Evolutionary conservation across 2,797 vertebrate genomes (phyloP).

Genomic region (Eupleurogrammus muticus): DNA sequence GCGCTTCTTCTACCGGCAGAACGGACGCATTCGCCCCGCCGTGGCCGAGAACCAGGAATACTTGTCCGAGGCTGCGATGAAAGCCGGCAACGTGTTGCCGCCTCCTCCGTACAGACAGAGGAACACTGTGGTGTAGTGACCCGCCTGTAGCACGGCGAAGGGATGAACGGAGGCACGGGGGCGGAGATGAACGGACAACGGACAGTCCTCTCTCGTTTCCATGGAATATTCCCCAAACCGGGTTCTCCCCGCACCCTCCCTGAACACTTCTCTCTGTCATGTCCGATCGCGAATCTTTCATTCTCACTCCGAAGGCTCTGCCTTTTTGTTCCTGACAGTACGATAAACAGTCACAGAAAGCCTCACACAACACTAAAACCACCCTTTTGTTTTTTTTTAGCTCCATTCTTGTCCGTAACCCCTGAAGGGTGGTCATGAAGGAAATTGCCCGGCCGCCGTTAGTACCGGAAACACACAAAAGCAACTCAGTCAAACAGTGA

Average conservation of each 20-base stretch:
- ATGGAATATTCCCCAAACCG: constrained; percentile 63
- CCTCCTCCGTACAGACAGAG: constrained; percentile 99
- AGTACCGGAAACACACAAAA: constrained; percentile 34
- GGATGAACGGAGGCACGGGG: constrained; percentile 33
- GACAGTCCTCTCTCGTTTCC: constrained; percentile 61
- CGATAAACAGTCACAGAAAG: constrained; percentile 47
- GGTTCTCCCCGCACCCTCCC: constrained; percentile 69
- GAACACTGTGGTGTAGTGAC: constrained; percentile 95
- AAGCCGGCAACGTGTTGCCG: constrained; percentile 95
- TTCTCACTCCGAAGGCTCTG: constrained; percentile 52
- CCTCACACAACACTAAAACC: constrained; percentile 38
- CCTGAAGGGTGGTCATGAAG: constrained; percentile 24
- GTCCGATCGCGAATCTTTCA: constrained; percentile 61
- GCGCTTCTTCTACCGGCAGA: constrained; percentile 99
- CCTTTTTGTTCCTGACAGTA: constrained; percentile 56
- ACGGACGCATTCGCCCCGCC: constrained; percentile 95
- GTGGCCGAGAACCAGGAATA: constrained; percentile 99
- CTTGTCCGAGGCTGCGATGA: constrained; percentile 96
- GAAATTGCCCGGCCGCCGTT: constrained; percentile 41
- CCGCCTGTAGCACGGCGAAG: constrained; percentile 87
- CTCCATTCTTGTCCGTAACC: constrained; percentile 24
- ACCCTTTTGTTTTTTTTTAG: constrained; percentile 38
- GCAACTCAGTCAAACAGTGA: constrained; percentile 30
- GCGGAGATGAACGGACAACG: constrained; percentile 42
- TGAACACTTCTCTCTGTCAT: constrained; percentile 59